Base-by-base conservation (phyloP, 2,888 invertebrate species). In the Drosophila rellima region DNA sequence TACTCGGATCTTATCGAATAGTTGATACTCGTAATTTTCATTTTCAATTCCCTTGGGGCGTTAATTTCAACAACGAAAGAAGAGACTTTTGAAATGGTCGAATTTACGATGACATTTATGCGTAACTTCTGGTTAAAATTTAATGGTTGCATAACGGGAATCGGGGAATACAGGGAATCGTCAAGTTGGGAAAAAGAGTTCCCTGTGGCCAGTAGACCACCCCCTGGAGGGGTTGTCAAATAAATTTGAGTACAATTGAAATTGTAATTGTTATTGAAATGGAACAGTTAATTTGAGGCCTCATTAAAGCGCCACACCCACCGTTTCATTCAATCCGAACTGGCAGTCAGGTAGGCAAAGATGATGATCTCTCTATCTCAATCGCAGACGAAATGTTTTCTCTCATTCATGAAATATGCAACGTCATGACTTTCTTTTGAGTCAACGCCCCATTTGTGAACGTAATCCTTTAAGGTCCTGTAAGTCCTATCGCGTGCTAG, bases 71-170 rank as follows among this genome's bases (percentile, higher is more conserved):
- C 78, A 63, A 2, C 18, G 48, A 13, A 8, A 31, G n/a, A 56
- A 40, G 56, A 45, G 62, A 50, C 47, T 37, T 54, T 62, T 54
- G 57, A 74, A 69, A 62, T 52, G 51, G 62, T 77, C 60, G 72
- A 89, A 90, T 90, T 90, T 90, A 90, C 74, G 90, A 88, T 89
- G 91, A 91, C 91, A 79, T 91, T 88, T 85, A 89, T 88, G 81
- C 81, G 70, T 70, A 65, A 66, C 67, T 82, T 72, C 68, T 73
- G 82, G 71, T 69, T 66, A 42, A 48, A 76, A 68, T 83, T 85
- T 74, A 52, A 84, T 77, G 44, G 61, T 59, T 52, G 6, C 39
- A 48, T 55, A 42, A 51, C 44, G 37, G 31, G 6, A 18, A 29
- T 4, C 26, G 8, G 18, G n/a, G n/a, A n/a, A n/a, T n/a, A n/a